Evolutionary conservation across 2,888 invertebrate species (phyloP).

Genomic region (Ephialtes manifestator): DNA sequence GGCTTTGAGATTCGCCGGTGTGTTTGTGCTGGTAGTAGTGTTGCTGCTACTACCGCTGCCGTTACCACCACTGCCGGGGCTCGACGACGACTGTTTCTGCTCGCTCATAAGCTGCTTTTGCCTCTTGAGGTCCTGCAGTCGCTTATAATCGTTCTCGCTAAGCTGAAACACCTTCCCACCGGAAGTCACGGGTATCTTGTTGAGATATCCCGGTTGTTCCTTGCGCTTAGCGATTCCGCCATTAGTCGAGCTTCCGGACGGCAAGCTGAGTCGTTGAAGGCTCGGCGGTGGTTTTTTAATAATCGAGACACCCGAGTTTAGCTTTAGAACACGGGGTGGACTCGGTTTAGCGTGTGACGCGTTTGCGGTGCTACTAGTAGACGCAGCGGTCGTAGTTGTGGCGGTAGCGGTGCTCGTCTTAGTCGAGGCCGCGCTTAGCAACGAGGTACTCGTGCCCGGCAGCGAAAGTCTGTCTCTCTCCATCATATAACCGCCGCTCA

Average conservation of each 20-base stretch:
- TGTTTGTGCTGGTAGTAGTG: slow-evolving; percentile 52
- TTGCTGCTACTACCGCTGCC: slow-evolving; percentile 54
- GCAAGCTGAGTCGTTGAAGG: slow-evolving; percentile 80
- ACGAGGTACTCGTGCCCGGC: slow-evolving; percentile 72
- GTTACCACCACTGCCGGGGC: slow-evolving; percentile 55
- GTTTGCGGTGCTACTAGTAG: slow-evolving; percentile 20
- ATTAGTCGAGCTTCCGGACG: slow-evolving; percentile 73
- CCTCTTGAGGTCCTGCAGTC: slow-evolving; percentile 87
- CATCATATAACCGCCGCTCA: slow-evolving; percentile 82
- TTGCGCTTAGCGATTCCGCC: slow-evolving; percentile 76
- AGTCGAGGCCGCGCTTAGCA: slow-evolving; percentile 51
- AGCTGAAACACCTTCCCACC: slow-evolving; percentile 93
- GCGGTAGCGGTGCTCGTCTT: slow-evolving; percentile 34
- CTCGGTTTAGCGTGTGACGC: slow-evolving; percentile 57
- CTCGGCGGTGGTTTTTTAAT: slow-evolving; percentile 84
- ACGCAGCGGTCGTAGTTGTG: background rate
- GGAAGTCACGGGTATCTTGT: slow-evolving; percentile 88
- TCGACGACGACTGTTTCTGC: slow-evolving; percentile 72
- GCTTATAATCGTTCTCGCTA: slow-evolving; percentile 92
- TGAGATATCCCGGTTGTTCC: slow-evolving; percentile 87
- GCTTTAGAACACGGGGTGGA: slow-evolving; percentile 77
- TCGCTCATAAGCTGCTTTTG: slow-evolving; percentile 86
- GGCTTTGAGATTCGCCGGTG: slow-evolving; percentile 66
- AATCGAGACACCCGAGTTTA: slow-evolving; percentile 83
- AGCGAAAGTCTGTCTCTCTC: slow-evolving; percentile 78